phyloP scores from a whole-genome alignment of 2,888 invertebrate species.

The Tetanocera ferruginea region DNA sequence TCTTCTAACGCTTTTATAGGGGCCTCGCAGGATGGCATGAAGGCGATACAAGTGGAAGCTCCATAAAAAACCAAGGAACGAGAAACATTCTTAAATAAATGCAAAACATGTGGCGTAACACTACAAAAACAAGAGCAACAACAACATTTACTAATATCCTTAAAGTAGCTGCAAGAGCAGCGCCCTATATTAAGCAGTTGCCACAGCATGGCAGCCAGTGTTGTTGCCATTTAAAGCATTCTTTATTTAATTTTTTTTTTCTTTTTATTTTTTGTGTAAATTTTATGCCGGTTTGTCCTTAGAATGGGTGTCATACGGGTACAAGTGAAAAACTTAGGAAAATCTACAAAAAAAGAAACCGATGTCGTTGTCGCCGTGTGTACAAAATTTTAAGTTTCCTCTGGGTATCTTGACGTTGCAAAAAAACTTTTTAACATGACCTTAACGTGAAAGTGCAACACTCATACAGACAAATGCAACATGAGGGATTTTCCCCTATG shows the following conservation, averaged over 20 bases:
- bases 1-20: neutral
- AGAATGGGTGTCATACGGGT: neutral
- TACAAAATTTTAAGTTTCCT: neutral
- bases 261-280: no score
- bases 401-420: neutral
- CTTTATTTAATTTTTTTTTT: neutral
- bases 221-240: neutral
- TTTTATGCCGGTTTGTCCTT: no score
- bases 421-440: neutral
- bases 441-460: neutral
- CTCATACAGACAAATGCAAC: neutral
- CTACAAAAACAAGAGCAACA: constrained; percentile 11
- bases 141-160: neutral
- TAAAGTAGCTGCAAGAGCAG: constrained; percentile 11
- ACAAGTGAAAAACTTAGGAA: neutral
- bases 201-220: neutral
- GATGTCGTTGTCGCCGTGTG: neutral
- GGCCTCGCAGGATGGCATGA: neutral
- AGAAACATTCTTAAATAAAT: constrained; percentile 18
- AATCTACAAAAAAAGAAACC: neutral
- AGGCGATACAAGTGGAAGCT: neutral
- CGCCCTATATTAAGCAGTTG: neutral
- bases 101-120: constrained; percentile 26
- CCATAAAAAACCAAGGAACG: neutral
- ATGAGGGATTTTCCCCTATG: neutral